Conservation (phyloP, 2,888 invertebrate genomes). For the Phyto melanocephala region DNA sequence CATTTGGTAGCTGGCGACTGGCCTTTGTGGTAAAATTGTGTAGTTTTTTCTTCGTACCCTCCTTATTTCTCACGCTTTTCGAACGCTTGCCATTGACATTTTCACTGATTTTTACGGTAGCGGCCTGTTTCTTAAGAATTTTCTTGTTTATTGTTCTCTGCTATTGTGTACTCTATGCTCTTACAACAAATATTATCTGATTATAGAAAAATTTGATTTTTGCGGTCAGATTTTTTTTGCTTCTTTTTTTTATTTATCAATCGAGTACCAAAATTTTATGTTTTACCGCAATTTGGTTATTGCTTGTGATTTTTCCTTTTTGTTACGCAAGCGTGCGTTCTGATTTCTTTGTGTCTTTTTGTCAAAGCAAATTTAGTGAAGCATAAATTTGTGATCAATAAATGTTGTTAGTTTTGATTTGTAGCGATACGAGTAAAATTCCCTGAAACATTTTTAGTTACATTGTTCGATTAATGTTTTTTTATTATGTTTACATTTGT, state of each 20-base stretch:
- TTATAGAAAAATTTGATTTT: constrained; percentile 58
- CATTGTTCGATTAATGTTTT: too few relatives aligned
- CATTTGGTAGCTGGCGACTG: background rate
- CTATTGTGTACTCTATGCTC: constrained; percentile 13
- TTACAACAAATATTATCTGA: constrained; percentile 57
- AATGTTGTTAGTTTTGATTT: background rate
- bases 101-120: constrained; percentile 59
- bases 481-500: constrained; percentile 1
- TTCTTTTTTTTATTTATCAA: background rate
- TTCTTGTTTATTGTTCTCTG: constrained; percentile 33
- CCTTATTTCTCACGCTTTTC: constrained; percentile 58
- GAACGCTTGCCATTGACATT: constrained; percentile 21
- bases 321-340: constrained; percentile 20
- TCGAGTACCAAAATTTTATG: constrained; percentile 17
- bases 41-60: constrained; percentile 51
- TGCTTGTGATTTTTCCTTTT: background rate
- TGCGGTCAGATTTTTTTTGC: constrained; percentile 55
- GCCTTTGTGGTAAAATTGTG: constrained; percentile 49
- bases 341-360: background rate
- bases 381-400: constrained; percentile 9
- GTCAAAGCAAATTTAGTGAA: constrained; percentile 16
- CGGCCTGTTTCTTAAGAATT: constrained; percentile 49
- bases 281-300: constrained; percentile 35
- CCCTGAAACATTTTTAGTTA: too few relatives aligned
- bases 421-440: background rate